Conservation (phyloP, 2,888 invertebrate species). For the Escarpia spicata region DNA sequence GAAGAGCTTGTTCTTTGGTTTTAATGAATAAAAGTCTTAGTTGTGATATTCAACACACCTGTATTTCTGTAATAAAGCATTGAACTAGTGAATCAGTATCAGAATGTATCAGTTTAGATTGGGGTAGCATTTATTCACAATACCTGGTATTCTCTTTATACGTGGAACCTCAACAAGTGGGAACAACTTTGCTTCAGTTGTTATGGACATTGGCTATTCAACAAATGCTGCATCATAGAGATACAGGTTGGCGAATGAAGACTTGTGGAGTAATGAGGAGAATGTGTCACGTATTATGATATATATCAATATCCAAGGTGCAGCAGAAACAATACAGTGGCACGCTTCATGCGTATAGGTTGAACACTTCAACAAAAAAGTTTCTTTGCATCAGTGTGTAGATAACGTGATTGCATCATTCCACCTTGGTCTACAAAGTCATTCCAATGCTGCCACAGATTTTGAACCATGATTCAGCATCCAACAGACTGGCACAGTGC, state of each 20-base stretch:
- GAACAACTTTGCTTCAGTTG: too few species aligned
- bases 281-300: not conserved
- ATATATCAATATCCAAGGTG: not conserved
- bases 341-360: not conserved
- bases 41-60: not conserved
- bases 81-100: not conserved
- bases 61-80: slow-evolving; percentile 6
- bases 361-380: not conserved
- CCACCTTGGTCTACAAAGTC: not conserved
- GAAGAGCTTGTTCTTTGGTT: not conserved
- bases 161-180: too few species aligned
- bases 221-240: not conserved
- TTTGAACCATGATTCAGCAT: not conserved
- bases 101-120: not conserved
- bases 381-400: not conserved
- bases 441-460: not conserved
- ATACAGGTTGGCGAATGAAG: not conserved
- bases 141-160: too few species aligned
- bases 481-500: too few species aligned
- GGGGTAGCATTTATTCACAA: not conserved
- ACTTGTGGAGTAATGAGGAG: not conserved
- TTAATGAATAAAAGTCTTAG: not conserved
- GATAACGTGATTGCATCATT: too few species aligned
- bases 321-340: not conserved
- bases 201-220: too few species aligned